phyloP scores from a whole-genome alignment of 2,888 invertebrate genomes.

The Mesochorus sp. region DNA sequence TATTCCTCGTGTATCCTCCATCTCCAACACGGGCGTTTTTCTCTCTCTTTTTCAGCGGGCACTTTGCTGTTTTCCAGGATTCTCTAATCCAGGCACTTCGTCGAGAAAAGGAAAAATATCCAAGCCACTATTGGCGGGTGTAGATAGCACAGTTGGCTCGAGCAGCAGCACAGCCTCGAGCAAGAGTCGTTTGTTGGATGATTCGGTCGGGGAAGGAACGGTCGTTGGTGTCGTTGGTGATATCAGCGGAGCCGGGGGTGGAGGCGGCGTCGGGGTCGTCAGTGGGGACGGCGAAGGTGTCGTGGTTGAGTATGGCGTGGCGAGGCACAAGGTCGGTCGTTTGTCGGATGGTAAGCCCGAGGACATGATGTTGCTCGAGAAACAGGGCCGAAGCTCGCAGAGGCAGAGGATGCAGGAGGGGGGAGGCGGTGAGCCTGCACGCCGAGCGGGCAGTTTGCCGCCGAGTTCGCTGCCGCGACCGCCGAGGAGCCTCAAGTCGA shows the following conservation, averaged over 20 bases:
- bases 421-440: too few species aligned
- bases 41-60: slow-evolving; percentile 90
- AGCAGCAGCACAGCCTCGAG: slow-evolving; percentile 80
- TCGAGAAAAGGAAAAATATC: slow-evolving; percentile 90
- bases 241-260: slow-evolving; percentile 68
- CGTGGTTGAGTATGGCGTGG: slow-evolving; percentile 77
- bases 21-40: slow-evolving; percentile 82
- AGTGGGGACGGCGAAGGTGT: slow-evolving; percentile 77
- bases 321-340: slow-evolving; percentile 76
- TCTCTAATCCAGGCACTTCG: slow-evolving; percentile 90
- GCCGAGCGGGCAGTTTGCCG: slow-evolving; percentile 84
- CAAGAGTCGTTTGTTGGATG: slow-evolving; percentile 79
- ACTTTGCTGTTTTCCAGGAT: slow-evolving; percentile 93
- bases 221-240: slow-evolving; percentile 78
- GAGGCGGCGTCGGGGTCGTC: slow-evolving; percentile 81
- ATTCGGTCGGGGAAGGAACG: slow-evolving; percentile 72
- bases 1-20: slow-evolving; percentile 76
- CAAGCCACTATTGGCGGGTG: slow-evolving; percentile 89
- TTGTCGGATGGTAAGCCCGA: slow-evolving; percentile 84
- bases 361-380: slow-evolving; percentile 89
- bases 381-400: slow-evolving; percentile 90
- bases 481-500: slow-evolving; percentile 83
- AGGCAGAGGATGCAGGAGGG: slow-evolving; percentile 87
- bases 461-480: slow-evolving; percentile 89
- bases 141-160: slow-evolving; percentile 82